Percentiles rank a stretch among this genome's conserved stretches.
These are phyloP conservation scores for Delphinus delphis DNA, from an alignment of 2,113 vertebrate species.

Conservation along the genomic window DNA sequence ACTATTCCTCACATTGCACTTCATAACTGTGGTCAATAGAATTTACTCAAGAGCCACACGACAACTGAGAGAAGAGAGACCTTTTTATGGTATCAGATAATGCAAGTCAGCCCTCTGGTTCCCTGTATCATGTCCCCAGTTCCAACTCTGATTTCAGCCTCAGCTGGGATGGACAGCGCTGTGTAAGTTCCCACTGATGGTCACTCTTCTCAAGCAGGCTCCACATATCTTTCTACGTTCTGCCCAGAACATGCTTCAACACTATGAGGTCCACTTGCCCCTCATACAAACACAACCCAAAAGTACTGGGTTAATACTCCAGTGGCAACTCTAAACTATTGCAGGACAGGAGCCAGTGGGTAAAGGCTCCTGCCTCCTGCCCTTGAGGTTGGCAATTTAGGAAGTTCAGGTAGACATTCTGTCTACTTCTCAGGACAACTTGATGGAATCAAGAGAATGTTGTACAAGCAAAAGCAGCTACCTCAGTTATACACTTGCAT, in stretches of 20 bases:
- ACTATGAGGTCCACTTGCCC: not conserved
- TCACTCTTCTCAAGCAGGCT: not conserved
- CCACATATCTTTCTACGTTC: not conserved
- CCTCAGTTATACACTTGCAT: not conserved
- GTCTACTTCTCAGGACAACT: not conserved
- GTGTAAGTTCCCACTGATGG: not conserved
- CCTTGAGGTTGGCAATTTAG: not conserved
- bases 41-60: not conserved
- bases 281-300: not conserved
- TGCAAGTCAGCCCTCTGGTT: not conserved
- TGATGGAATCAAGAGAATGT: not conserved
- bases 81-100: not conserved
- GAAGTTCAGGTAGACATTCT: not conserved
- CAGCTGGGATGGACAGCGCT: not conserved
- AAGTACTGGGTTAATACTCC: not conserved
- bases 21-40: not conserved
- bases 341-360: not conserved
- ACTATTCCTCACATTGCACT: not conserved
- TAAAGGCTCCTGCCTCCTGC: not conserved
- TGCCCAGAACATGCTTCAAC: not conserved
- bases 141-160: not conserved
- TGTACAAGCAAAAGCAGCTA: not conserved
- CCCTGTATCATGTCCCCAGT: rapidly evolving
- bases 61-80: not conserved
- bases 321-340: not conserved